Evolutionary conservation across 2,797 vertebrate genomes (phyloP).

Genomic region (Microctenopoma stevenorrisi): DNA sequence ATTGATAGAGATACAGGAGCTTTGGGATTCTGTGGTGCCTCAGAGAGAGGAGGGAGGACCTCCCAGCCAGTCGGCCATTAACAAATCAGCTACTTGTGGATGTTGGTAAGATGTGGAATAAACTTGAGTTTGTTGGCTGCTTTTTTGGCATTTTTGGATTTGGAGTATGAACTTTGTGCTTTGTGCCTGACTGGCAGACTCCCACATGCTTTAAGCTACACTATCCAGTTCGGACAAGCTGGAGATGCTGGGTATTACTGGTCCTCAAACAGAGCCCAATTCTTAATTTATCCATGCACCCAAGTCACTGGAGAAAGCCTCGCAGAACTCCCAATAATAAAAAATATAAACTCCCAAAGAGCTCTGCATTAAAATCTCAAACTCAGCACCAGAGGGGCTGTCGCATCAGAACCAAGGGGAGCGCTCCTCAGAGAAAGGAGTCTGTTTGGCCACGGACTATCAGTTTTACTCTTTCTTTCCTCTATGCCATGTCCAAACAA

Average conservation of each 20-base stretch:
- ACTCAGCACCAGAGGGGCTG: slow-evolving; percentile 2
- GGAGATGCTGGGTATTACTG: slow-evolving; percentile 32
- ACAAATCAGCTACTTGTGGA: slow-evolving; percentile 46
- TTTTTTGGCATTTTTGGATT: slow-evolving; percentile 53
- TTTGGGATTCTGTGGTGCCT: slow-evolving; percentile 68
- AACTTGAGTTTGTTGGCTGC: slow-evolving; percentile 38
- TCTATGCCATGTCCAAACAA: not conserved
- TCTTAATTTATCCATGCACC: slow-evolving; percentile 1
- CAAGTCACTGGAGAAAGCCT: not conserved
- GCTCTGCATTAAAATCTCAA: slow-evolving; percentile 18
- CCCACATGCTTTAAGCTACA: slow-evolving; percentile 17
- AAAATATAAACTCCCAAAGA: slow-evolving; percentile 19
- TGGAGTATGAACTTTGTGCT: slow-evolving; percentile 36
- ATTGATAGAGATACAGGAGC: slow-evolving; percentile 40
- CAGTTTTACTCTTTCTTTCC: not conserved
- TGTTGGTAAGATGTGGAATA: slow-evolving; percentile 26
- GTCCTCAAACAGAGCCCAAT: slow-evolving; percentile 4
- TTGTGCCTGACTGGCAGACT: slow-evolving; percentile 36
- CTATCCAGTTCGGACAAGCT: slow-evolving; percentile 16
- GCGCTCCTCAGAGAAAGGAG: not conserved
- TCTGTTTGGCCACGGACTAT: not conserved
- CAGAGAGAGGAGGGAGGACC: slow-evolving; percentile 53
- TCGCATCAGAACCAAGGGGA: not conserved
- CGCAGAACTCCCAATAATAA: not conserved
- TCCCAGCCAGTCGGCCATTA: slow-evolving; percentile 32